Evolutionary conservation across 2,113 vertebrate genomes (phyloP), one percentile per base, ranked within the genome.

Genomic region (Saguinus imperator): DNA sequence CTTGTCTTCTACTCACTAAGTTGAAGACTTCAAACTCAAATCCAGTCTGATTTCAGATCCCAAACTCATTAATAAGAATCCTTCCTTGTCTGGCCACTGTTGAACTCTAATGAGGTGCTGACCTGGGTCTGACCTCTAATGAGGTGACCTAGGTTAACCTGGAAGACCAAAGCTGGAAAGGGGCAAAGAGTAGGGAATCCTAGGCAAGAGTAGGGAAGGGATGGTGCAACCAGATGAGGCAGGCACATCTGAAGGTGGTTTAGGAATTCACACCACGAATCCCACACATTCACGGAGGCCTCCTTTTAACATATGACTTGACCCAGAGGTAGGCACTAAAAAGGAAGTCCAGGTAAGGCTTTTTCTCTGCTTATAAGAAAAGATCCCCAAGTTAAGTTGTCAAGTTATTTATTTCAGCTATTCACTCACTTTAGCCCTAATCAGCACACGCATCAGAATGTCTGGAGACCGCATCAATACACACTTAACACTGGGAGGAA

Each of bases 61-160:
- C 45, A 40, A 1, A 25, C 7, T 27, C 35, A 3, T 9, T 27
- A 64, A 52, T 1, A 35, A 37, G 25, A 94, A 48, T 64, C 10
- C 5, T 32, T 12, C 7, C 25, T 13, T 14, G 8, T 2, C 10
- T 25, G 25, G 1, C 6, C 5, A 6, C 9, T 21, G 29, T 8
- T 79, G 32, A 45, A 29, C 2, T 43, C 40, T 8, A 57, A 3
- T 1, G 0, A 72, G 23, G 6, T 66, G 10, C 21, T 72, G 45
- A 45, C n/a, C 57, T 5, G 50, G 13, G 11, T 23, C 6, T 75
- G 32, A 45, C 35, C 3, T 43, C 40, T 8, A 57, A 4, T 1
- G 0, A 72, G 23, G 8, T 66, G 52, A 29, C n/a, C 57, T 7
- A 48, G 29, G 12, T 86, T 20, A 43, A 4, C 11, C 29, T 29